Evolutionary conservation across 2,113 vertebrate species (phyloP).

Genomic region (Noturus placidus): DNA sequence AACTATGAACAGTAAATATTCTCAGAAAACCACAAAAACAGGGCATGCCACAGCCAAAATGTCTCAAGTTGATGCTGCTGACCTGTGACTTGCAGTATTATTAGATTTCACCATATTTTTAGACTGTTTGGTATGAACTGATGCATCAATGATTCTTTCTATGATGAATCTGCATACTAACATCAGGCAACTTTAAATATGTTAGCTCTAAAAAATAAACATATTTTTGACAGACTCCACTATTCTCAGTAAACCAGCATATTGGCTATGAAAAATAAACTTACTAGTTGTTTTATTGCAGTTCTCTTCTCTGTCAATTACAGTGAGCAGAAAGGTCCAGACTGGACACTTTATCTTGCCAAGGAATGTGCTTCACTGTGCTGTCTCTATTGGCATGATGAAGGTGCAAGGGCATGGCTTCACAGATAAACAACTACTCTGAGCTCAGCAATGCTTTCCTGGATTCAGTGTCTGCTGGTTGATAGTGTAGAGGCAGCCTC

Average conservation of each 20-base stretch:
- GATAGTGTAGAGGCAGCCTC: slow-evolving; percentile 52
- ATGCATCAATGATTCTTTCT: not conserved
- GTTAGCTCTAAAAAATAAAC: slow-evolving; percentile 3
- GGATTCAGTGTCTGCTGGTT: slow-evolving; percentile 57
- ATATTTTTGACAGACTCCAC: slow-evolving; percentile 42
- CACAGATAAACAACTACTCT: slow-evolving; percentile 67
- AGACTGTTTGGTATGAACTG: not conserved
- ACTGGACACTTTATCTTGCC: slow-evolving; percentile 65
- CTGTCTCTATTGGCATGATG: slow-evolving; percentile 60
- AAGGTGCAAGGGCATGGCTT: slow-evolving; percentile 64
- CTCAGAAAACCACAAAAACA: not conserved
- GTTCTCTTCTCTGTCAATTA: slow-evolving; percentile 51
- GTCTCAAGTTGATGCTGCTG: not conserved
- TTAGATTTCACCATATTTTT: not conserved
- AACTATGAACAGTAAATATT: slow-evolving; percentile 22
- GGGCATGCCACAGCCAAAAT: not conserved
- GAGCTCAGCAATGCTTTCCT: slow-evolving; percentile 57
- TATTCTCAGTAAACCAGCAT: not conserved
- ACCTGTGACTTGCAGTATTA: not conserved
- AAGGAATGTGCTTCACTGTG: slow-evolving; percentile 49
- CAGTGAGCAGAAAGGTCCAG: slow-evolving; percentile 51
- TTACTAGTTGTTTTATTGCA: not conserved
- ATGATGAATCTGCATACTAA: not conserved
- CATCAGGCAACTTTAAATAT: not conserved
- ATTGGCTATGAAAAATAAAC: not conserved